Percentiles rank a stretch among this genome's conserved stretches.
phyloP scores from a whole-genome alignment of 1,140 invertebrate genomes.

The Leguminivora glycinivorella region DNA sequence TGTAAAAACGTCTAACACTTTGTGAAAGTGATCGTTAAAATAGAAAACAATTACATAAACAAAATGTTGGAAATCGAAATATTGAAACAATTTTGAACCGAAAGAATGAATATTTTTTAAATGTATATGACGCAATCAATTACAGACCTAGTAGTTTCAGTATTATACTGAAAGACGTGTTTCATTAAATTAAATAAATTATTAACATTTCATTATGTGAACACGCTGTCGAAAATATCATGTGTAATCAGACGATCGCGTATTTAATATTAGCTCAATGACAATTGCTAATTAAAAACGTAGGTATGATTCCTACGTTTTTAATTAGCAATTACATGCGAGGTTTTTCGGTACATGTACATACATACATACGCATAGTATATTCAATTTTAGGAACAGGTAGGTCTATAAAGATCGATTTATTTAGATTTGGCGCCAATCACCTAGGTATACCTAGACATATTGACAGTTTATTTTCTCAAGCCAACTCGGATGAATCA shows the following conservation, averaged over 20 bases:
- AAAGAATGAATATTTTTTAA: no score
- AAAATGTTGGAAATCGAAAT: background rate
- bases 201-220: background rate
- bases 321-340: background rate
- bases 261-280: conserved; percentile 1
- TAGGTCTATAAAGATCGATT: no score
- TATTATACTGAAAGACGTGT: background rate
- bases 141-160: background rate
- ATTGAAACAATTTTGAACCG: no score
- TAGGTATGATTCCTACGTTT: background rate
- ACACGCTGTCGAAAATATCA: background rate
- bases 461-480: background rate
- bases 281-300: background rate
- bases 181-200: background rate
- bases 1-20: background rate
- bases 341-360: background rate
- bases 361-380: background rate
- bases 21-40: background rate
- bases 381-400: no score
- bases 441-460: no score
- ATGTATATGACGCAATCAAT: no score
- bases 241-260: background rate
- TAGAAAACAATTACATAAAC: background rate
- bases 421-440: background rate
- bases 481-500: background rate